Evolutionary conservation across 2,888 invertebrate species (phyloP).

Genomic region (Tigriopus californicus): DNA sequence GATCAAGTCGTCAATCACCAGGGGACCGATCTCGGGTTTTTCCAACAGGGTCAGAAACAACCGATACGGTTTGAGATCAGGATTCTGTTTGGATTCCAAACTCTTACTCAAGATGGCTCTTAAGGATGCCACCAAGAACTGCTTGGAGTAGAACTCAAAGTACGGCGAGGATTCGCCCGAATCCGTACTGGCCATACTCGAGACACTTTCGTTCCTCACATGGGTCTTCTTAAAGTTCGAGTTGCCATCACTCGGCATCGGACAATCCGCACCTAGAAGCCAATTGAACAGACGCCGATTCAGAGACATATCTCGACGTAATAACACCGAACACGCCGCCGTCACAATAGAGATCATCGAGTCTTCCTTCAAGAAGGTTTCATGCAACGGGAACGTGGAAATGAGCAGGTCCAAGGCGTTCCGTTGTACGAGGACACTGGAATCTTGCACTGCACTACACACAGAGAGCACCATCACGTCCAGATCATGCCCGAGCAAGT

Average conservation of each 20-base stretch:
- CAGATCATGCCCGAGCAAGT: constrained; percentile 61
- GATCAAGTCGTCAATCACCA: constrained; percentile 53
- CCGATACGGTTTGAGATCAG: constrained; percentile 38
- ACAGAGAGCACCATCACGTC: constrained; percentile 59
- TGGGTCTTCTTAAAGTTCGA: constrained; percentile 15
- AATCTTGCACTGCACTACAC: constrained; percentile 58
- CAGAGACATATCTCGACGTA: constrained; percentile 70
- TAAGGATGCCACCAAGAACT: constrained; percentile 36
- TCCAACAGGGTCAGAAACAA: constrained; percentile 64
- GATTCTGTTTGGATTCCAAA: constrained; percentile 20
- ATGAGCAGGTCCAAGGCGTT: constrained; percentile 62
- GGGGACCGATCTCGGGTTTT: constrained; percentile 63
- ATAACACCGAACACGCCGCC: constrained; percentile 46
- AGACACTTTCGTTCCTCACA: not conserved
- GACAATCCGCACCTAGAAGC: constrained; percentile 51
- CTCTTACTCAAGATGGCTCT: constrained; percentile 18
- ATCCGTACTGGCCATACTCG: not conserved
- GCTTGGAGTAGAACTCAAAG: constrained; percentile 46
- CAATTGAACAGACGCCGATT: constrained; percentile 67
- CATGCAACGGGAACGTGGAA: constrained; percentile 65
- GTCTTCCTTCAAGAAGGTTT: constrained; percentile 35
- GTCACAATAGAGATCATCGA: constrained; percentile 53
- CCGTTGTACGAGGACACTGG: constrained; percentile 60
- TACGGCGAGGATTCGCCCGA: constrained; percentile 27
- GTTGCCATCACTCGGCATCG: constrained; percentile 26